Base-by-base conservation (phyloP, 2,888 invertebrate species). In the Loripinus fragilis region DNA sequence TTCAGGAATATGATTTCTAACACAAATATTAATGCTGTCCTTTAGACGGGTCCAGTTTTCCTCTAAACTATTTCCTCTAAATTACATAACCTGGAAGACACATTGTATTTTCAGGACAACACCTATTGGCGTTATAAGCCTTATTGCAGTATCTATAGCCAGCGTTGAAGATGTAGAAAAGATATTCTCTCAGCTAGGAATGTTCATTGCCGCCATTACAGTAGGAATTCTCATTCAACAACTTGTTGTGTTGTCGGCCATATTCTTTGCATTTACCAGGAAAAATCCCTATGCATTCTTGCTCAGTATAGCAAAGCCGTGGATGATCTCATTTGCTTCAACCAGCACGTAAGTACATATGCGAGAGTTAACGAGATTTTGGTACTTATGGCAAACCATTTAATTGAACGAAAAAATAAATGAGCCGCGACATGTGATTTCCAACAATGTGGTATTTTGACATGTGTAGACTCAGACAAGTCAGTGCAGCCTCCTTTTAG, bases 281-380 rank as follows among this genome's bases (percentile, higher is more conserved):
- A 85, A 85, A 48, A 92, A 91, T 81, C 92, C 92, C 0, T 88
- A 83, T 76, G 70, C 65, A 17, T 88, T 83, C 60, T 74, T 90
- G n/a, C 25, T 89, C 7, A 81, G 78, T 10, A 86, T 89, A 25
- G 79, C 82, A 23, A 73, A 88, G 48, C 87, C 91, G 10, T 91
- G 88, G 86, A 81, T 91, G 80, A 88, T 91, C 10, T 88, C 86
- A 0, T 90, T 91, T 73, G 91, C 92, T 5, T 75, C 91, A 3
- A 90, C 91, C 2, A 89, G 90, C 88, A 88, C 90, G 92, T 92
- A 80, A 89, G 91, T 25, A 64, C 35, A 25, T 28, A 48, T 48
- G 48, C 3, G n/a, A n/a, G n/a, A n/a, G n/a, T n/a, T n/a, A n/a
- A n/a, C n/a, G n/a, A n/a, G n/a, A n/a, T n/a, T n/a, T n/a, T n/a